Conservation (phyloP, 2,888 invertebrate species). For the Caenorhabditis uteleia region DNA sequence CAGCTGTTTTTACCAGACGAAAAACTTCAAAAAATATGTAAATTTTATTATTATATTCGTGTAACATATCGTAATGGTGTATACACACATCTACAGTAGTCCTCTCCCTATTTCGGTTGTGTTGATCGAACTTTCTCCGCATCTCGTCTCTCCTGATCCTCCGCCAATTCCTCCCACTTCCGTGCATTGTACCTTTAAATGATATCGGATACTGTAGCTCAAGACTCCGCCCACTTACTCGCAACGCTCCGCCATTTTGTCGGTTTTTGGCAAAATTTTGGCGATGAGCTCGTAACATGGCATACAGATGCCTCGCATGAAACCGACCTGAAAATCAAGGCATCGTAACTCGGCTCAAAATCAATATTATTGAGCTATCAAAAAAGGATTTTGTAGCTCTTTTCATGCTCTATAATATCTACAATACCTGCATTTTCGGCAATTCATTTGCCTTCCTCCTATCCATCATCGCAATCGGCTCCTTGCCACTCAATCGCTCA, state of each 20-base stretch:
- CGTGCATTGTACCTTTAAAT: slow-evolving; percentile 74
- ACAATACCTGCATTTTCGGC: slow-evolving; percentile 78
- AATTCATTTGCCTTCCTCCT: slow-evolving; percentile 79
- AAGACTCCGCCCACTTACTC: slow-evolving; percentile 31
- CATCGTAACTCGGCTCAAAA: too few species aligned
- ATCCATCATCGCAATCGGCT: slow-evolving; percentile 84
- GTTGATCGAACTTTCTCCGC: background rate
- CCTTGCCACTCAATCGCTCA: slow-evolving; percentile 77
- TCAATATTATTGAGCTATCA: too few species aligned
- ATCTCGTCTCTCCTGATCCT: slow-evolving; percentile 62
- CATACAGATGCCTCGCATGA: slow-evolving; percentile 81
- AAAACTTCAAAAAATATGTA: too few species aligned
- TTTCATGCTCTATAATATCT: background rate
- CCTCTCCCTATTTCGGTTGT: too few species aligned
- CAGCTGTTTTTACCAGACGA: too few species aligned
- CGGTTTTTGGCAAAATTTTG: slow-evolving; percentile 78
- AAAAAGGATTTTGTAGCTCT: slow-evolving; percentile 21
- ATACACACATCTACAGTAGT: too few species aligned
- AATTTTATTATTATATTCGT: too few species aligned
- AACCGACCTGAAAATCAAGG: slow-evolving; percentile 80
- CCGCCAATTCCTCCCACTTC: slow-evolving; percentile 75
- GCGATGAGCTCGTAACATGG: slow-evolving; percentile 81
- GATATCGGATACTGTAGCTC: background rate
- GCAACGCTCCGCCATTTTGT: slow-evolving; percentile 75
- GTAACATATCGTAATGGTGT: too few species aligned